These are phyloP conservation scores for Rhopalosiphum maidis DNA, from an alignment of 1,140 invertebrate genomes.

Conservation along the genomic window DNA sequence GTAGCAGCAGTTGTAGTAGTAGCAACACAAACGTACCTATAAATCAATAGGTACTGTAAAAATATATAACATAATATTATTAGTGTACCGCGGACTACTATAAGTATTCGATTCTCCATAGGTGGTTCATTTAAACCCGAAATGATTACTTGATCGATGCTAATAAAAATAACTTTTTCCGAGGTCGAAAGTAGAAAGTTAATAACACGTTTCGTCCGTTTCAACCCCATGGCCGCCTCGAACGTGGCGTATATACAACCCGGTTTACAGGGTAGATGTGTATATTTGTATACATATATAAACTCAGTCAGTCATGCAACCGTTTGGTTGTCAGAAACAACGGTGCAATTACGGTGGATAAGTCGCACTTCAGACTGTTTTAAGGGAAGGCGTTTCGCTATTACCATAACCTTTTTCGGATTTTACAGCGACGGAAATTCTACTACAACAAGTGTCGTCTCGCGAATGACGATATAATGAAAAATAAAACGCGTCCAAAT, in stretches of 20 bases:
- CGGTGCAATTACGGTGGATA: neutral
- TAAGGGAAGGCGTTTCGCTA: neutral
- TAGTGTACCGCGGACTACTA: neutral
- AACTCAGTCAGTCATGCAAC: constrained; percentile 16
- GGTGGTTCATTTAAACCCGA: neutral
- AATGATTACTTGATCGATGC: constrained; percentile 22
- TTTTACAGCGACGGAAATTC: neutral
- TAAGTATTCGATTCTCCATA: neutral
- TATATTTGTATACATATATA: neutral
- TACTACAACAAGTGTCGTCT: neutral
- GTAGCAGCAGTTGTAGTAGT: neutral
- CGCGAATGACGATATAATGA: neutral
- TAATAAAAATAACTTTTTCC: constrained; percentile 18
- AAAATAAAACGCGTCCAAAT: neutral
- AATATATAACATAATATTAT: neutral
- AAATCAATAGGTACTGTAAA: constrained; percentile 11
- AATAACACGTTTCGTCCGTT: neutral
- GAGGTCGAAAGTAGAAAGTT: neutral
- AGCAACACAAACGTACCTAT: neutral
- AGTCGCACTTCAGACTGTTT: constrained; percentile 8
- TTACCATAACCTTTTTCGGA: neutral
- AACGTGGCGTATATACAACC: neutral
- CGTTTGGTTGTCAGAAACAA: neutral
- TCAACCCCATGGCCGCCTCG: neutral
- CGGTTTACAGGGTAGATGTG: neutral